Base-by-base conservation (phyloP, 2,888 invertebrate species). In the Papilio gigon region DNA sequence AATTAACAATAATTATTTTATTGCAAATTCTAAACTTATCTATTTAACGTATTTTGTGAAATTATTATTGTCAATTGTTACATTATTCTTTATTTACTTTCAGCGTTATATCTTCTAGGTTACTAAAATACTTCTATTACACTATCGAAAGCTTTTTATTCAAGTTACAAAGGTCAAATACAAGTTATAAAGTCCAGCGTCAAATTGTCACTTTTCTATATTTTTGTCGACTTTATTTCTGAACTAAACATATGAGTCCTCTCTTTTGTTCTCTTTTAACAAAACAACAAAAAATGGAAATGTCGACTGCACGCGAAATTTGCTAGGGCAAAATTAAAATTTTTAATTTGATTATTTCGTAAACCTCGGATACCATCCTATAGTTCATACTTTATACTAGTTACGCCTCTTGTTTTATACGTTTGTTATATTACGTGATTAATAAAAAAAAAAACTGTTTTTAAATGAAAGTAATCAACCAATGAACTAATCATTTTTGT, bases 301-400 rank as follows among this genome's bases (percentile, higher is more conserved):
- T 63, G 63, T 68, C 37, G 17, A 33, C 22, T 30, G 50, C 65
- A 53, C 65, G 50, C 65, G 40, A 65, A 65, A 68, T 64, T 64
- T 60, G 30, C 30, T 9, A 25, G 44, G 33, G 35, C 37, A 60
- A 65, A 65, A 68, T 56, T 35, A 63, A 67, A 67, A 63, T 17
- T 68, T 68, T 63, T 56, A 67, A 68, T 68, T 68, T 58, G 47
- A 37, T 37, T 68, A 58, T 47, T 63, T 68, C 20, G 40, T 59
- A 25, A 62, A 25, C 60, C 59, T 44, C 44, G 27, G 42, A 17
- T 20, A 67, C 58, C 14, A 12, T 30, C 17, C 70, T 59, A 69
- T 70, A 66, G 72, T 70, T 27, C 69, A 71, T 65, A 68, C 69
- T 72, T 69, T 70, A 69, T 70, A 37, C 17, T 17, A 12, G 25